Base-by-base conservation (phyloP, 2,888 invertebrate species). In the Lingula anatina region DNA sequence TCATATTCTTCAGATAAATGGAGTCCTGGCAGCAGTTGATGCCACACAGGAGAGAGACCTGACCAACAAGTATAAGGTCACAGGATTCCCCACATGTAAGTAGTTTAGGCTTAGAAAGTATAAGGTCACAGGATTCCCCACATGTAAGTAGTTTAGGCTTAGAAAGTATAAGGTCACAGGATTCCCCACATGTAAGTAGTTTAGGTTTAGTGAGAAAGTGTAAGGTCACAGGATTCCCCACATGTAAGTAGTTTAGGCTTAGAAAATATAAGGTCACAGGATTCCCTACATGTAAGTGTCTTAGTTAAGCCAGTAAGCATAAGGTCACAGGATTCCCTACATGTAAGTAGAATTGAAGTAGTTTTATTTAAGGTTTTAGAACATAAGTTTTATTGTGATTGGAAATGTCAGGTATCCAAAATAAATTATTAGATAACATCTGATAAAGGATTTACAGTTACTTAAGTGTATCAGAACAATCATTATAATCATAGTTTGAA, bases 101-200 rank as follows among this genome's bases (percentile, higher is more conserved):
- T 78, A 83, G n/a, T n/a, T n/a, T n/a, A n/a, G n/a, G n/a, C n/a
- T n/a, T n/a, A n/a, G n/a, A n/a, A 67, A 82, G 42, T 86, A 82
- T 55, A 79, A 81, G 44, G 82, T 89, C 39, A 76, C 81, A 44
- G 84, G 84, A 1, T 82, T 85, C 61, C 89, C 88, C 0, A 86
- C 86, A 0, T 79, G 87, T 67, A 84, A 85, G 76, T 78, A 83
- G n/a, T n/a, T n/a, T n/a, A n/a, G n/a, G n/a, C n/a, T n/a, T n/a
- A n/a, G n/a, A n/a, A 67, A 82, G 42, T 86, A 82, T 55, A 79
- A 81, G 44, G 82, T 89, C 39, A 76, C 81, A 44, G 84, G 84
- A 1, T 82, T 85, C 61, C 89, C 88, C 0, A 86, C 86, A 0
- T 79, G 87, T 67, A 84, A 85, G 76, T 78, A 83, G n/a, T n/a